Evolutionary conservation across 1,140 invertebrate species (phyloP), one percentile per base, ranked within the genome.

Genomic region (Drosophila navojoa): DNA sequence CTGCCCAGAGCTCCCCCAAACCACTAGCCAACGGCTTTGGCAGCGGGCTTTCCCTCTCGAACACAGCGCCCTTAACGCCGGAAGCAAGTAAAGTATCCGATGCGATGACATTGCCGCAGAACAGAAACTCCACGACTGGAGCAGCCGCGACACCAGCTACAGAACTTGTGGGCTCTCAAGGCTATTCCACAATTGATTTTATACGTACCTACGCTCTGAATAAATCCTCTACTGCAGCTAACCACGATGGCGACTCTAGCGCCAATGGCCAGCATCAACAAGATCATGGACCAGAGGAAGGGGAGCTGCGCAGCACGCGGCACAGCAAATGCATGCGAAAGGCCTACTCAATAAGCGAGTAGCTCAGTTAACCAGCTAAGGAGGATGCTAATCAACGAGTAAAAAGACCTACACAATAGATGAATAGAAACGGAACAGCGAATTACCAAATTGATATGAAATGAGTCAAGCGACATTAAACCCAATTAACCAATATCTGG

Each of bases 181-280:
- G 96, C 50, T 99, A 98, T 86, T 97, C 97, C 9, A 97, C 96
- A 0, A 99, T 99, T 64, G 98, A 99, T 92, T 98, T 98, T 92
- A 96, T 98, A 81, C 97, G 96, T 92, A 98, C 98, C 1, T 95
- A 95, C 29, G 97, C 97, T 13, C 93, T 98, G n/a, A 96, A 95
- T 93, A 95, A 85, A 93, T 94, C 62, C 89, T 94, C 74, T 93
- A 94, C 73, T 3, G 81, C 67, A 7, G 44, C 70, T 25, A 63
- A 64, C 2, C 72, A 71, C 22, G 60, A 90, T 93, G 94, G 2
- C 93, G 93, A 79, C 79, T 92, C 62, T 93, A 94, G 11, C 90
- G 93, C 58, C 93, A 94, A 80, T 94, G 94, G 77, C 93, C 94
- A 78, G 16, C 74, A 77, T 13, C 79, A 70, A 2, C 81, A 72